A percentile compares a stretch with the other conserved stretches of the same genome.
phyloP scores from a whole-genome alignment of 2,113 vertebrate genomes.

The Menidia beryllina region DNA sequence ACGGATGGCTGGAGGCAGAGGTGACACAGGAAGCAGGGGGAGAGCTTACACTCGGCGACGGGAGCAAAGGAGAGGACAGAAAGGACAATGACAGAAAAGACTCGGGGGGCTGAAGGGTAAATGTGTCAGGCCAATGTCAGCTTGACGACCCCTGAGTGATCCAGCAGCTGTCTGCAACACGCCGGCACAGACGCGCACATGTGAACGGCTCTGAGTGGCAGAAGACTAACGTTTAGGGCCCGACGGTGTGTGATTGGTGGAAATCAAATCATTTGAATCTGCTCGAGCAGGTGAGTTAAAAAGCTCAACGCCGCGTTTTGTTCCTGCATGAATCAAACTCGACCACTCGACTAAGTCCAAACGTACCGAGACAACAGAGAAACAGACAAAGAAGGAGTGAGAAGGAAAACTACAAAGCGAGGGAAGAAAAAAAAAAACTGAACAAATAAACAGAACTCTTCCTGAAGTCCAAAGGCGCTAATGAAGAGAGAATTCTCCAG shows the following conservation, averaged over 20 bases:
- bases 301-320: conserved; percentile 41
- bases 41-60: not conserved
- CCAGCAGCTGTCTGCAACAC: conserved; percentile 56
- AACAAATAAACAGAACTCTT: conserved; percentile 79
- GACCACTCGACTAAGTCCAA: conserved; percentile 65
- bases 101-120: conserved; percentile 44
- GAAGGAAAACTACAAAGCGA: conserved; percentile 77
- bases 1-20: conserved; percentile 3
- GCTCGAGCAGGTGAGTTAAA: conserved; percentile 50
- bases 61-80: conserved; percentile 3
- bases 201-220: not conserved
- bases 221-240: no score
- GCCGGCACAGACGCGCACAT: conserved; percentile 8
- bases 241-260: not conserved
- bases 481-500: conserved; percentile 84
- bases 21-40: conserved; percentile 13
- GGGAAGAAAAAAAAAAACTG: conserved; percentile 27
- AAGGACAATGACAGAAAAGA: conserved; percentile 39
- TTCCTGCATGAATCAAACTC: conserved; percentile 67
- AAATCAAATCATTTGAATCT: conserved; percentile 19
- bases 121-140: conserved; percentile 49
- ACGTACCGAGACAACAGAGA: conserved; percentile 65
- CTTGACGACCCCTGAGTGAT: conserved; percentile 59
- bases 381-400: conserved; percentile 63
- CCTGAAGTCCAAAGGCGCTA: conserved; percentile 86